Evolutionary conservation across 2,113 vertebrate genomes (phyloP).

Genomic region (Bufo bufo): DNA sequence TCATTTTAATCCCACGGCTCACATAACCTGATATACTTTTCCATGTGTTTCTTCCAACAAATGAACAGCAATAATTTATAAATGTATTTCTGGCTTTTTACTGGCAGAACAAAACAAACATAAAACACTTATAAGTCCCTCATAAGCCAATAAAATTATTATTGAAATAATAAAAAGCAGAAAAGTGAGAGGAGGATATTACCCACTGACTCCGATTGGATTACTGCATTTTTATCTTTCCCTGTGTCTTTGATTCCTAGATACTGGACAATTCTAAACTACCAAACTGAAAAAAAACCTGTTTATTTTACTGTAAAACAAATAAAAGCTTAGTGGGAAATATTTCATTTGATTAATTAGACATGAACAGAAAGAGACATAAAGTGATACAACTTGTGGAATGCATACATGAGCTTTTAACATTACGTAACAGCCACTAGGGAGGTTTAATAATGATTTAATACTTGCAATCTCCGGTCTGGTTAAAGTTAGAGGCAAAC

Average conservation of each 20-base stretch:
- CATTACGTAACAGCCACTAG: slow-evolving; percentile 20
- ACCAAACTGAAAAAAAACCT: slow-evolving; percentile 4
- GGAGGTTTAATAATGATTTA: slow-evolving; percentile 20
- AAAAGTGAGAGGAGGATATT: slow-evolving; percentile 53
- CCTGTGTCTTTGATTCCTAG: slow-evolving; percentile 11
- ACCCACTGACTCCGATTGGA: slow-evolving; percentile 51
- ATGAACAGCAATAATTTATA: slow-evolving; percentile 58
- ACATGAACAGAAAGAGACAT: slow-evolving; percentile 16
- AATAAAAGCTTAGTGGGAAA: slow-evolving; percentile 35
- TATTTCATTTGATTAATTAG: slow-evolving; percentile 44
- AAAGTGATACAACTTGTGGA: background rate
- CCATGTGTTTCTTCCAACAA: slow-evolving; percentile 59
- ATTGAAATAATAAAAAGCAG: slow-evolving; percentile 56
- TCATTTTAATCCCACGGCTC: slow-evolving; percentile 56
- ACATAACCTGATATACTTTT: slow-evolving; percentile 57
- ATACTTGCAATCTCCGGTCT: background rate
- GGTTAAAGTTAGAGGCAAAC: background rate
- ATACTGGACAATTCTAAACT: slow-evolving; percentile 18
- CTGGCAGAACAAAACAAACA: slow-evolving; percentile 59
- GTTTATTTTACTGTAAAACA: slow-evolving; percentile 31
- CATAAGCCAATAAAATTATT: slow-evolving; percentile 58
- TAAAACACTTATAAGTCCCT: slow-evolving; percentile 57
- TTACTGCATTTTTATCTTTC: slow-evolving; percentile 42
- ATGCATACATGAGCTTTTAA: background rate
- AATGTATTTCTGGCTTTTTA: slow-evolving; percentile 56